Evolutionary conservation across 2,113 vertebrate genomes (phyloP).

Genomic region (Ceratotherium simum): DNA sequence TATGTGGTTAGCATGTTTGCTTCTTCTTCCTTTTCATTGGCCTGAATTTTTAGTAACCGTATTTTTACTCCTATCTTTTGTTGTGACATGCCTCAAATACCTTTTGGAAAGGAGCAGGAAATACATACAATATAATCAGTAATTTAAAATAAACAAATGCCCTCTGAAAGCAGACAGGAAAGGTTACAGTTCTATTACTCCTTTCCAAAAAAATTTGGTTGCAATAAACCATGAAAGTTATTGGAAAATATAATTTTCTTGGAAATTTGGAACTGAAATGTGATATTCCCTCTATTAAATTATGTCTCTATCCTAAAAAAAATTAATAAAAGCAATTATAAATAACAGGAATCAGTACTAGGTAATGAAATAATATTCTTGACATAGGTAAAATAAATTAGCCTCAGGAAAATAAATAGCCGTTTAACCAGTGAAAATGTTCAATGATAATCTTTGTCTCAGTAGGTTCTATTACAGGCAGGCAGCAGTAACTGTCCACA

Average conservation of each 20-base stretch:
- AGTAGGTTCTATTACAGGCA: not conserved
- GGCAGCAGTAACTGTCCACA: not conserved
- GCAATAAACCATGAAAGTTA: constrained; percentile 11
- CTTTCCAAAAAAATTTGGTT: constrained; percentile 15
- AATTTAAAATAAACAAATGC: constrained; percentile 14
- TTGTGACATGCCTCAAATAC: not conserved
- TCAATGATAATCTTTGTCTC: not conserved
- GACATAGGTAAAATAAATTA: constrained; percentile 4
- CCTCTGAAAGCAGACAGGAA: not conserved
- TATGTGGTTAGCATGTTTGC: not conserved
- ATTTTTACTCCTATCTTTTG: constrained; percentile 8
- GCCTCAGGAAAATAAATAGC: constrained; percentile 42
- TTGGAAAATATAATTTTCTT: constrained; percentile 18
- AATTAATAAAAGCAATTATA: not conserved
- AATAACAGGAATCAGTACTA: not conserved
- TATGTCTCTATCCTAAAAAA: constrained; percentile 19
- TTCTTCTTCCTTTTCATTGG: not conserved
- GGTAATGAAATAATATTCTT: constrained; percentile 23
- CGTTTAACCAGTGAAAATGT: not conserved
- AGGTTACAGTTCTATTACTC: not conserved
- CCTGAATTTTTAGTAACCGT: not conserved
- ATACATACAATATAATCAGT: not conserved
- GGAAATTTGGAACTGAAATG: not conserved
- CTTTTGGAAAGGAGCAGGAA: not conserved
- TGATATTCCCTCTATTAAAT: constrained; percentile 27